phyloP scores from a whole-genome alignment of 2,113 vertebrate genomes.

The Danionella cerebrum region DNA sequence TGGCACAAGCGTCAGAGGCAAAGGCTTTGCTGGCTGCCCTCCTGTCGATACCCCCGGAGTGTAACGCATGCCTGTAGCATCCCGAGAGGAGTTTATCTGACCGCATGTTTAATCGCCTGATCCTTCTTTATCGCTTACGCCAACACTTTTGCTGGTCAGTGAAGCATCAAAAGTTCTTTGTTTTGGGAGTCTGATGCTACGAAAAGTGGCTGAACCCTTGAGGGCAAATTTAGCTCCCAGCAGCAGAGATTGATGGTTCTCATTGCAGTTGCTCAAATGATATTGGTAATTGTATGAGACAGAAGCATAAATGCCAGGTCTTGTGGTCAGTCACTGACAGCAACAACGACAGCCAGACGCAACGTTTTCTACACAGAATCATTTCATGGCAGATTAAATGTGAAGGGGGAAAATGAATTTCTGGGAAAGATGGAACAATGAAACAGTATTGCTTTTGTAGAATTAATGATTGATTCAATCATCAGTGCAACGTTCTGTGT shows the following conservation, averaged over 20 bases:
- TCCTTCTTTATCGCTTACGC: slow-evolving; percentile 43
- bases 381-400: slow-evolving; percentile 47
- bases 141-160: slow-evolving; percentile 35
- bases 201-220: not conserved
- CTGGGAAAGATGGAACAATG: not conserved
- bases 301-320: slow-evolving; percentile 16
- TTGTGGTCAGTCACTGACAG: not conserved
- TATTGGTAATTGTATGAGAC: slow-evolving; percentile 14
- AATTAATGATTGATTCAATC: slow-evolving; percentile 7
- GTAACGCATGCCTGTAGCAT: slow-evolving; percentile 44
- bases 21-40: slow-evolving; percentile 19
- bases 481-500: not conserved
- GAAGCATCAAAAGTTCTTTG: slow-evolving; percentile 10
- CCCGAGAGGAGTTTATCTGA: slow-evolving; percentile 44
- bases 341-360: slow-evolving; percentile 33
- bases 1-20: not conserved
- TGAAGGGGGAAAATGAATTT: slow-evolving; percentile 39
- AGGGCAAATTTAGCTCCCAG: not conserved
- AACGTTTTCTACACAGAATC: not conserved
- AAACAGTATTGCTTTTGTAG: not conserved
- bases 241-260: slow-evolving; percentile 9
- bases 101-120: slow-evolving; percentile 36
- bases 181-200: not conserved
- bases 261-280: not conserved
- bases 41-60: slow-evolving; percentile 34